These are phyloP conservation scores for Pluvianellus socialis DNA, from an alignment of 2,113 vertebrate species.

Conservation along the genomic window DNA sequence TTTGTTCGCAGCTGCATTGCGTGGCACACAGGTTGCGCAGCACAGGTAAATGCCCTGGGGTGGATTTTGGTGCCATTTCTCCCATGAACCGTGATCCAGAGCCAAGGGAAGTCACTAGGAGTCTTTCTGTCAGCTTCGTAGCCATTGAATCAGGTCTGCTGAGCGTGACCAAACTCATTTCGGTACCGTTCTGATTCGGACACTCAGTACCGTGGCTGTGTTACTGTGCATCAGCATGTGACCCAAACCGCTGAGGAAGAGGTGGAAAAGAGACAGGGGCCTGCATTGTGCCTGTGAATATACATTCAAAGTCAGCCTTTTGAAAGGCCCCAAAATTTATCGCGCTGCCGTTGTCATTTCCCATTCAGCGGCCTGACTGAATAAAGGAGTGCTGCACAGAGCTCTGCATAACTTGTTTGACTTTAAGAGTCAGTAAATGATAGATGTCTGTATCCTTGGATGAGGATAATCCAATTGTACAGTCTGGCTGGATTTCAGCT, in stretches of 20 bases:
- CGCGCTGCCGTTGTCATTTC: neutral
- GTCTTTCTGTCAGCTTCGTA: neutral
- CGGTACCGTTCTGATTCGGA: rapidly evolving
- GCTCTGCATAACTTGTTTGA: slow-evolving; percentile 37
- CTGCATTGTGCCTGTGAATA: neutral
- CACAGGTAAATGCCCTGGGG: neutral
- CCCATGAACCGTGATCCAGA: neutral
- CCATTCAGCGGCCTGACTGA: neutral
- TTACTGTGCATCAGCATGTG: neutral
- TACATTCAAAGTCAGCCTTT: neutral
- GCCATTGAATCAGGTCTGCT: neutral
- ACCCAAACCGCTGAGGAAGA: neutral
- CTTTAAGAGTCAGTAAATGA: slow-evolving; percentile 34
- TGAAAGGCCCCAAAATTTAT: slow-evolving; percentile 5
- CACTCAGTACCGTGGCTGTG: neutral
- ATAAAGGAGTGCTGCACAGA: neutral
- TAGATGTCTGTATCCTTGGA: slow-evolving; percentile 44
- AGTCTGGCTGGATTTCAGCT: slow-evolving; percentile 46
- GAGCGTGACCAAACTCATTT: neutral
- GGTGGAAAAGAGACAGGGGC: neutral
- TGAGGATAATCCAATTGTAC: slow-evolving; percentile 25
- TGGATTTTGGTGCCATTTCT: neutral
- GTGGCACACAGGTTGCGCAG: too few species aligned
- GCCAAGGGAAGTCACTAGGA: neutral
- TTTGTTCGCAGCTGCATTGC: too few species aligned